Evolutionary conservation across 2,797 vertebrate species (phyloP).

Genomic region (Protonibea diacanthus): DNA sequence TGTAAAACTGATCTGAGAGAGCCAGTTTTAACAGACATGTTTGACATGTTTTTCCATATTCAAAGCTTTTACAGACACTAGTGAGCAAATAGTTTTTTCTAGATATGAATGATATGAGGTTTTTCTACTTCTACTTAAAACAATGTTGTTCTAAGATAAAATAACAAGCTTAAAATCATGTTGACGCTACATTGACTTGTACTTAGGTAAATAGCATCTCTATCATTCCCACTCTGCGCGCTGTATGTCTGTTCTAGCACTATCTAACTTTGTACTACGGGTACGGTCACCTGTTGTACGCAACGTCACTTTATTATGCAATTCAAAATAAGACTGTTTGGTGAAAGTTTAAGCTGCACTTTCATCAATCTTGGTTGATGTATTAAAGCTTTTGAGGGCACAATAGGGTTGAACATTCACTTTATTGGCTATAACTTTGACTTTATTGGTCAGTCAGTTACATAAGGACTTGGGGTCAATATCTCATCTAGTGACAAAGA

Average conservation of each 20-base stretch:
- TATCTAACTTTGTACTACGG: too few species aligned
- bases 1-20: neutral
- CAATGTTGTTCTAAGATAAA: too few species aligned
- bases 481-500: conserved; percentile 30
- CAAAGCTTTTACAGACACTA: neutral
- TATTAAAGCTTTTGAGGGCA: conserved; percentile 47
- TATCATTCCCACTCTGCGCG: too few species aligned
- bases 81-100: too few species aligned
- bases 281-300: too few species aligned
- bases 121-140: neutral
- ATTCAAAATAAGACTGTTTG: conserved; percentile 6
- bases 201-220: too few species aligned
- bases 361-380: conserved; percentile 26
- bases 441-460: conserved; percentile 61
- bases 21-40: too few species aligned
- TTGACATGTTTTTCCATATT: neutral
- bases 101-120: neutral
- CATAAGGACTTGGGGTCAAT: conserved; percentile 37
- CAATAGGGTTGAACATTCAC: conserved; percentile 68
- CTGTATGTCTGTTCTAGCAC: too few species aligned
- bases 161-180: too few species aligned
- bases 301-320: neutral
- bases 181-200: too few species aligned
- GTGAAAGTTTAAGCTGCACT: conserved; percentile 13
- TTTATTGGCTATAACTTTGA: conserved; percentile 41